Evolutionary conservation across 2,797 vertebrate genomes (phyloP), one percentile per base, ranked within the genome.

Genomic region (Chaunax sp.): DNA sequence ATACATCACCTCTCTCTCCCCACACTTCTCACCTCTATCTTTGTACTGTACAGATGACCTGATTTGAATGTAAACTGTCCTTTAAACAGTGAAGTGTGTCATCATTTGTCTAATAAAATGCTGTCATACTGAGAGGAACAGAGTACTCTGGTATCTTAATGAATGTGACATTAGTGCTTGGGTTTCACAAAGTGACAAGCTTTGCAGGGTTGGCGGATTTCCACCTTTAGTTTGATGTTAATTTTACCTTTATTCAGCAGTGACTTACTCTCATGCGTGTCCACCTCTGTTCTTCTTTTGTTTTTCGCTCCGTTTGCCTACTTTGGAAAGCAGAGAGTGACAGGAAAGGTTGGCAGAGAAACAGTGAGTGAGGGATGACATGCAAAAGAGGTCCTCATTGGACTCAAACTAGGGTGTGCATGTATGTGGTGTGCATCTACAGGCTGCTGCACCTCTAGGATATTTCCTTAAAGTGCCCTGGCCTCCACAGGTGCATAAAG

Each of bases 1-100:
- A 81, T 63, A 35, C 67, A 77, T 73, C 64, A 65, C 37, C 66
- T 79, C 66, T 77, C 80, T 78, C 50, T 45, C 77, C 81, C 78
- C 44, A 46, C 76, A 69, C 59, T 46, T 84, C 62, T 41, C 54
- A 40, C 54, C 63, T 83, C 57, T 68, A 64, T 89, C 81, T 83
- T 81, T 87, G 84, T 89, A 89, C 88, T 92, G 87, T 92, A 86
- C 76, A 84, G 81, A 86, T 85, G 87, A 92, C 78, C 86, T 90
- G 69, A 88, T 79, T 82, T 93, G 93, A 94, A 93, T 94, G 93
- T 94, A 93, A 66, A 72, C 82, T 87, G 88, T 92, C 86, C 86
- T 90, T 86, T 82, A 80, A 87, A 91, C 82, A 87, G 88, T 92
- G 76, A 88, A 57, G 80, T 89, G 88, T 91, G 89, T 92, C 89